Percentiles rank a stretch among this genome's conserved stretches.
These are phyloP conservation scores for Masnerella sp. DNA, from an alignment of 2,888 invertebrate species.

Conservation along the genomic window DNA sequence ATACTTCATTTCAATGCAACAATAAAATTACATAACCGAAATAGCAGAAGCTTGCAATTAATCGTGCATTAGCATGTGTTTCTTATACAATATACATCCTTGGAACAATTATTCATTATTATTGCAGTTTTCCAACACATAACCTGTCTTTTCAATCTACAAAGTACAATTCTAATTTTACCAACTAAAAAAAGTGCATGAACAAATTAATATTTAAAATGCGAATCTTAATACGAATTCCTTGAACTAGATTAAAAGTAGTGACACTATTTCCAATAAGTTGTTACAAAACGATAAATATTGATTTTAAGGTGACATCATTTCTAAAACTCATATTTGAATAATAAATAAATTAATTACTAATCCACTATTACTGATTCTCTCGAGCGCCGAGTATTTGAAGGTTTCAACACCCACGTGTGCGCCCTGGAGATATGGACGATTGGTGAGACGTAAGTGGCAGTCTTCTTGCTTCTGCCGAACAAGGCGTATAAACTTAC, in stretches of 20 bases:
- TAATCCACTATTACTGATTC: constrained; percentile 22
- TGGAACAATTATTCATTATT: constrained; percentile 23
- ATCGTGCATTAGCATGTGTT: not conserved
- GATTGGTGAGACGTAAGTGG: constrained; percentile 40
- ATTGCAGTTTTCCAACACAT: not conserved
- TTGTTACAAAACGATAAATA: constrained; percentile 24
- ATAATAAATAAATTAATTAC: constrained; percentile 52
- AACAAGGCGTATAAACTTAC: constrained; percentile 44
- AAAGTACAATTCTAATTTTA: no score
- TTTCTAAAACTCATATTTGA: constrained; percentile 31
- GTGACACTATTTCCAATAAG: constrained; percentile 14
- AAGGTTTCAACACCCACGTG: constrained; percentile 59
- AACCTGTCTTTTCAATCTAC: constrained; percentile 8
- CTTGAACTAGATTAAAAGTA: no score
- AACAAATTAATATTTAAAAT: not conserved
- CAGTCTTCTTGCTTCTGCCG: constrained; percentile 41
- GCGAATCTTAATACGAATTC: no score
- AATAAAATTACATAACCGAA: constrained; percentile 8
- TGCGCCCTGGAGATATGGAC: constrained; percentile 43
- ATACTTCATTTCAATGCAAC: not conserved
- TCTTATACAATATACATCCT: constrained; percentile 18
- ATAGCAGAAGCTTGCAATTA: not conserved
- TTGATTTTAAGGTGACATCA: constrained; percentile 33
- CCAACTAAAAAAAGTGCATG: not conserved
- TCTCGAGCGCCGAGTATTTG: constrained; percentile 31